A percentile compares a stretch with the other conserved stretches of the same genome.
These are phyloP conservation scores for Brachirus orientalis DNA, from an alignment of 2,113 vertebrate genomes.

Conservation along the genomic window DNA sequence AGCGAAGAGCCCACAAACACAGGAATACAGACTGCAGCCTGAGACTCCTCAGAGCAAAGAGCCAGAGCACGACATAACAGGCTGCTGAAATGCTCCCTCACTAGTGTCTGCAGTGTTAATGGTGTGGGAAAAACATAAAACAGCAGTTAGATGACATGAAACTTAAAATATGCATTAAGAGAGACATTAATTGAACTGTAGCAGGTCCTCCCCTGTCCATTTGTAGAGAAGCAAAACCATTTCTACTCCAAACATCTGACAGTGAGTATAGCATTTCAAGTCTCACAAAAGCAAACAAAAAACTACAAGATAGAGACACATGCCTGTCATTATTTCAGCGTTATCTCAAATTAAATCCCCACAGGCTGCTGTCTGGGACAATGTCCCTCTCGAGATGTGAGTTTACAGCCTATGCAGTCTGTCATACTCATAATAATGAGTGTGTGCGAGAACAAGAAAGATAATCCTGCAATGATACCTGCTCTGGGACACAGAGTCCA, in stretches of 20 bases:
- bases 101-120: constrained; percentile 29
- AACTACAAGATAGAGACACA: not conserved
- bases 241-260: constrained; percentile 5
- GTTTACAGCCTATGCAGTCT: constrained; percentile 43
- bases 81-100: constrained; percentile 6
- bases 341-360: constrained; percentile 34
- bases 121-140: constrained; percentile 24
- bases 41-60: constrained; percentile 19
- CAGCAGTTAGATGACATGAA: constrained; percentile 2
- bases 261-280: constrained; percentile 16
- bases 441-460: constrained; percentile 45
- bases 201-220: not conserved
- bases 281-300: not conserved
- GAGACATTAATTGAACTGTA: not conserved
- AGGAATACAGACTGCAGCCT: constrained; percentile 33
- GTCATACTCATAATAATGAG: constrained; percentile 46
- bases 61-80: constrained; percentile 9
- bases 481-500: constrained; percentile 20
- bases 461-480: constrained; percentile 48
- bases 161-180: constrained; percentile 16
- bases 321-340: constrained; percentile 46
- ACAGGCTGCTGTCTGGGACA: constrained; percentile 41
- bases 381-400: constrained; percentile 21
- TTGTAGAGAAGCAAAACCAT: not conserved
- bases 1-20: constrained; percentile 46